Evolutionary conservation across 2,113 vertebrate species (phyloP).

Genomic region (Rhinoderma darwinii): DNA sequence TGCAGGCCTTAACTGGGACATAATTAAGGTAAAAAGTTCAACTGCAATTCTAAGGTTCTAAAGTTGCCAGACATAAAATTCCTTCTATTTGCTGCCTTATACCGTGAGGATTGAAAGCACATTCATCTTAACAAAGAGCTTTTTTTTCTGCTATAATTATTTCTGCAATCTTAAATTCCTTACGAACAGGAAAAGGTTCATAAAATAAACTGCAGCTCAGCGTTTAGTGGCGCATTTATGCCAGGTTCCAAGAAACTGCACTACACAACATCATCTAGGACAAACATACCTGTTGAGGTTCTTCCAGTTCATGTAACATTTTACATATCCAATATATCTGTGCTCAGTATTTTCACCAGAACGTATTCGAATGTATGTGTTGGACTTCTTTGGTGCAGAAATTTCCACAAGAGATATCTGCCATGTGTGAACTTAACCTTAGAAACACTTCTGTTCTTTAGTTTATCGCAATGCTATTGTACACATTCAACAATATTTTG

Average conservation of each 20-base stretch:
- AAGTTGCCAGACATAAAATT: conserved; percentile 88
- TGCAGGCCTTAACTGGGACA: conserved; percentile 90
- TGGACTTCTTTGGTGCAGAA: too few relatives aligned
- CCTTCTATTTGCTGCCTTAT: conserved; percentile 80
- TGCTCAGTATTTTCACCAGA: too few relatives aligned
- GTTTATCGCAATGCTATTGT: too few relatives aligned
- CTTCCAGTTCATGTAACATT: too few relatives aligned
- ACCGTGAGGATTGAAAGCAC: conserved; percentile 87
- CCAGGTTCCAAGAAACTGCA: neutral
- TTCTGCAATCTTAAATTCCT: conserved; percentile 77
- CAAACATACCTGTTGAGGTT: neutral
- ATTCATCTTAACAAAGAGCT: conserved; percentile 77
- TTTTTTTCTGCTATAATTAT: conserved; percentile 80
- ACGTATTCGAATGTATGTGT: too few relatives aligned
- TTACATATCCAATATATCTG: too few relatives aligned
- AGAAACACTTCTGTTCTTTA: too few relatives aligned
- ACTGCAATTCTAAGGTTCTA: conserved; percentile 83
- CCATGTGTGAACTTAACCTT: too few relatives aligned
- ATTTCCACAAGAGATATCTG: too few relatives aligned
- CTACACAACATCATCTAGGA: neutral
- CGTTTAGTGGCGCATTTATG: neutral
- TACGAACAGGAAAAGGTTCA: conserved; percentile 63
- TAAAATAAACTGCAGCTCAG: conserved; percentile 56
- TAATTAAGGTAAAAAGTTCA: conserved; percentile 99
- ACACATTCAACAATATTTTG: too few relatives aligned